A percentile compares a stretch with the other conserved stretches of the same genome.
These are phyloP conservation scores for Blera fallax DNA, from an alignment of 2,888 invertebrate genomes.

Conservation along the genomic window DNA sequence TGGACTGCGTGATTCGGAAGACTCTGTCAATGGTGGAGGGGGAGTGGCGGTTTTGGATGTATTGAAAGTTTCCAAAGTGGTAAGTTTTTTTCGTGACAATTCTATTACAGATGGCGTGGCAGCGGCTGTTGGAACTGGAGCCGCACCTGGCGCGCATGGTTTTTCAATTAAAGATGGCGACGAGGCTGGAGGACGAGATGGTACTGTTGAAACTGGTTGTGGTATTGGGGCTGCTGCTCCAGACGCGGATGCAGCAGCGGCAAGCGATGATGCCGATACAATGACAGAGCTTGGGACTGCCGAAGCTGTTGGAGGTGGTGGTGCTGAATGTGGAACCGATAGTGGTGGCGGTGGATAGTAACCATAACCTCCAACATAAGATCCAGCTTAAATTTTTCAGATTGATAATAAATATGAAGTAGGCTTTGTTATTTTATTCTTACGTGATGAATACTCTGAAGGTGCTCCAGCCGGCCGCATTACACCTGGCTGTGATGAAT, in stretches of 20 bases:
- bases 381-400: conserved; percentile 47
- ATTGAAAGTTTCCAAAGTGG: conserved; percentile 79
- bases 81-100: conserved; percentile 78
- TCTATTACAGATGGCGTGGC: conserved; percentile 75
- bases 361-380: conserved; percentile 75
- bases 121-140: conserved; percentile 76
- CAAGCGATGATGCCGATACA: conserved; percentile 74
- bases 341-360: conserved; percentile 80
- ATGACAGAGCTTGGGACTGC: conserved; percentile 75
- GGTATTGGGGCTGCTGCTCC: conserved; percentile 76
- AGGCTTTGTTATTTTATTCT: conserved; percentile 59
- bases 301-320: conserved; percentile 74
- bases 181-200: conserved; percentile 74
- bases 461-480: conserved; percentile 75
- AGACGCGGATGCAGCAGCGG: conserved; percentile 71
- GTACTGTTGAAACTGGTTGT: conserved; percentile 74
- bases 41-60: conserved; percentile 69
- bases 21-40: conserved; percentile 75
- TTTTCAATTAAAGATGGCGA: conserved; percentile 71
- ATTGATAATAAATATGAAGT: not conserved
- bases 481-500: conserved; percentile 74
- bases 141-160: conserved; percentile 73
- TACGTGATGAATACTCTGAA: conserved; percentile 78
- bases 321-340: conserved; percentile 75
- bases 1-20: conserved; percentile 77